Percentiles rank a stretch among this genome's conserved stretches.
Evolutionary conservation across 1,140 invertebrate genomes (phyloP).

Genomic region (Drosophila yakuba): DNA sequence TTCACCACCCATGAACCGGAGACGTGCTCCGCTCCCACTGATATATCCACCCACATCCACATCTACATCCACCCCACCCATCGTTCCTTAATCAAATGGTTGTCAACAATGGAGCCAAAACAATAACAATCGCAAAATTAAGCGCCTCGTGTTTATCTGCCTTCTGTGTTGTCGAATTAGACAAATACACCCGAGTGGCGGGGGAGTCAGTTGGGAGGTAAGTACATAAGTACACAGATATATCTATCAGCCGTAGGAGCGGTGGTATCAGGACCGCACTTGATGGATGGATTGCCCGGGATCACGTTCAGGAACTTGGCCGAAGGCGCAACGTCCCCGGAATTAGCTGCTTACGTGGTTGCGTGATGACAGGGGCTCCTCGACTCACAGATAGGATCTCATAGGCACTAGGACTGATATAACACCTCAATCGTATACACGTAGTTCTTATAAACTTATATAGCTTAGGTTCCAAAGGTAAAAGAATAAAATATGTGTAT

Average conservation of each 20-base stretch:
- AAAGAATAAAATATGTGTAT: too few relatives aligned
- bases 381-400: not conserved
- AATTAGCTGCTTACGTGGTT: constrained; percentile 30
- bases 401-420: not conserved
- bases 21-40: constrained; percentile 37
- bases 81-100: constrained; percentile 66
- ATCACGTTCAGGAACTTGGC: constrained; percentile 19
- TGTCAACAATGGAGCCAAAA: constrained; percentile 68
- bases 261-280: constrained; percentile 35
- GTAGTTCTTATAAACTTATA: too few relatives aligned
- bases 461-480: too few relatives aligned
- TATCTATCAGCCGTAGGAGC: constrained; percentile 32
- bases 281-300: constrained; percentile 27
- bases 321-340: constrained; percentile 18
- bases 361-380: constrained; percentile 17
- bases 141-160: constrained; percentile 58
- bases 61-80: constrained; percentile 7
- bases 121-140: constrained; percentile 40
- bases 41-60: not conserved
- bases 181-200: constrained; percentile 43
- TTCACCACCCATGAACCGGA: constrained; percentile 41
- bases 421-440: too few relatives aligned
- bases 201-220: not conserved
- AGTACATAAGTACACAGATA: not conserved
- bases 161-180: constrained; percentile 68